Evolutionary conservation across 1,140 invertebrate species (phyloP).

Genomic region (Cataglyphis hispanica): DNA sequence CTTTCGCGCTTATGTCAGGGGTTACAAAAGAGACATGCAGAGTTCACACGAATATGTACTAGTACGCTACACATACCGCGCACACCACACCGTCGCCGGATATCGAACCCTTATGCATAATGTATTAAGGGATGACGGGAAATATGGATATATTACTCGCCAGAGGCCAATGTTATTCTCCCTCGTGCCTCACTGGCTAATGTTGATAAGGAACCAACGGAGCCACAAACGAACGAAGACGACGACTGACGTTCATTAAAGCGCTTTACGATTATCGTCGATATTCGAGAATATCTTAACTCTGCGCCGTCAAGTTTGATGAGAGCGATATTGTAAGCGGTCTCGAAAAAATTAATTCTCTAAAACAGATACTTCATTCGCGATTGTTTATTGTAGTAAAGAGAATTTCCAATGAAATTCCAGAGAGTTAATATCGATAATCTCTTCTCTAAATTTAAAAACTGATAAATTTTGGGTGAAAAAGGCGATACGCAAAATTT

Average conservation of each 20-base stretch:
- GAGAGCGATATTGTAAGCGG: not conserved
- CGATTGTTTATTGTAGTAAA: not conserved
- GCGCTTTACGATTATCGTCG: constrained; percentile 47
- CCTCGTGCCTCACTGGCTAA: constrained; percentile 76
- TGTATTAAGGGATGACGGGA: constrained; percentile 78
- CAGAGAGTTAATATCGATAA: not conserved
- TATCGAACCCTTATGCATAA: constrained; percentile 79
- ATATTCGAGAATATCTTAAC: constrained; percentile 45
- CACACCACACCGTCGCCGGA: constrained; percentile 43
- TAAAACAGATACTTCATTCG: constrained; percentile 51
- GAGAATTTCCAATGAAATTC: not conserved
- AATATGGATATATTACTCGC: constrained; percentile 79
- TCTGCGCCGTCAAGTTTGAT: not conserved
- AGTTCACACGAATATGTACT: constrained; percentile 41
- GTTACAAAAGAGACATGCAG: constrained; percentile 55
- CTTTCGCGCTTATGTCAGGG: constrained; percentile 33
- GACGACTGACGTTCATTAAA: constrained; percentile 70
- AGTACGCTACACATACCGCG: not conserved
- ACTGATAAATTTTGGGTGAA: not conserved
- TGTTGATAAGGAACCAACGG: constrained; percentile 75
- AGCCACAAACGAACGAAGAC: constrained; percentile 53
- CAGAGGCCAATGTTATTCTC: constrained; percentile 78
- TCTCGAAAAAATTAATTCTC: constrained; percentile 26
- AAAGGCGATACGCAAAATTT: not conserved
- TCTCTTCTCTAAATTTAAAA: not conserved